Conservation (phyloP, 1,140 invertebrate species). For the Zaprionus ornatus region DNA sequence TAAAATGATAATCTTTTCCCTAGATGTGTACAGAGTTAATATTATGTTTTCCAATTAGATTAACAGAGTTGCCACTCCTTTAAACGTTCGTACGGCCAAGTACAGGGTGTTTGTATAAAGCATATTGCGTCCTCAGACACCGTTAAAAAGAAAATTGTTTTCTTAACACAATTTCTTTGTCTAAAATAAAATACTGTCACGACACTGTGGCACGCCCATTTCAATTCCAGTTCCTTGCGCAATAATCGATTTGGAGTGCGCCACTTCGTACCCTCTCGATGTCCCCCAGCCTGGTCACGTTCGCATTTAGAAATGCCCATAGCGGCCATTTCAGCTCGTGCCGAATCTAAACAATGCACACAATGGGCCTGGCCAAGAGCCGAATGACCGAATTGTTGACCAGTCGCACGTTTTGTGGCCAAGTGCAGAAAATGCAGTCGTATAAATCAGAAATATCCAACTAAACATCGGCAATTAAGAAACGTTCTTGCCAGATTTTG, state of each 20-base stretch:
- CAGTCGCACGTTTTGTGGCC: slow-evolving; percentile 24
- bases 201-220: slow-evolving; percentile 11
- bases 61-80: neutral
- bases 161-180: slow-evolving; percentile 5
- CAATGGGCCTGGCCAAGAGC: slow-evolving; percentile 24
- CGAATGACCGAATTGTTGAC: slow-evolving; percentile 17
- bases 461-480: slow-evolving; percentile 59
- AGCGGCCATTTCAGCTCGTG: slow-evolving; percentile 15
- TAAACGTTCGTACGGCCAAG: neutral
- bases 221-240: slow-evolving; percentile 35
- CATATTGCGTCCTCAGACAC: neutral
- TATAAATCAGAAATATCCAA: slow-evolving; percentile 51
- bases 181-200: slow-evolving; percentile 22
- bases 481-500: slow-evolving; percentile 18
- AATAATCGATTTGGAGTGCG: slow-evolving; percentile 36
- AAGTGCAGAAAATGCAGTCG: slow-evolving; percentile 17
- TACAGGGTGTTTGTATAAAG: neutral
- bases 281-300: slow-evolving; percentile 25
- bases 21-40: too few species aligned
- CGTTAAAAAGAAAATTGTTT: neutral
- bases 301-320: slow-evolving; percentile 21
- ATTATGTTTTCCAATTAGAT: neutral
- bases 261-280: neutral
- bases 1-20: too few species aligned
- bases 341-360: slow-evolving; percentile 29